These are phyloP conservation scores for Nicator chloris DNA, from an alignment of 2,113 vertebrate genomes.

Conservation along the genomic window DNA sequence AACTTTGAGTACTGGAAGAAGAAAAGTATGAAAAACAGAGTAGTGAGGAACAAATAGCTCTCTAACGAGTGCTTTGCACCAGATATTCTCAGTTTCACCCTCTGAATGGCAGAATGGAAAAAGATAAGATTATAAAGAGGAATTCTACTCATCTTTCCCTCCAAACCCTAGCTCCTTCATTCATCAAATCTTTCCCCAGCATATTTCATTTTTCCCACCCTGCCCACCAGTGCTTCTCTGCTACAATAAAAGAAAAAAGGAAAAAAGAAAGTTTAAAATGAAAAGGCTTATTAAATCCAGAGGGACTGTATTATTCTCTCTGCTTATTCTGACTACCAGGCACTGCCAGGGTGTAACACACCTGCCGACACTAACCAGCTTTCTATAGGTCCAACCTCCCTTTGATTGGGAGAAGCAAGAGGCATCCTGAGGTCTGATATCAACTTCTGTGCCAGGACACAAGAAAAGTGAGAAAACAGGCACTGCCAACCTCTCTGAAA, in stretches of 20 bases:
- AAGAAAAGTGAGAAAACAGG: not conserved
- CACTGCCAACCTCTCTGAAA: not conserved
- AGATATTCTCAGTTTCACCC: not conserved
- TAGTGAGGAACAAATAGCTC: not conserved
- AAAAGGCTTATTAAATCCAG: not conserved
- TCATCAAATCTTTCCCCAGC: not conserved
- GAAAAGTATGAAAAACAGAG: not conserved
- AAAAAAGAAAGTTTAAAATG: accelerated
- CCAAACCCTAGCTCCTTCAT: not conserved
- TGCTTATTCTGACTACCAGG: not conserved
- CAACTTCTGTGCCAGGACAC: not conserved
- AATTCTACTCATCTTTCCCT: not conserved
- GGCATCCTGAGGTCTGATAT: not conserved
- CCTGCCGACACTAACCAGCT: not conserved
- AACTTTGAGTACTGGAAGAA: not conserved
- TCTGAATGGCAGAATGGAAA: not conserved
- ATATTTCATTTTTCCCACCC: not conserved
- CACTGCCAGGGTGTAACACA: not conserved
- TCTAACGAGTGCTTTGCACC: not conserved
- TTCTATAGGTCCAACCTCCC: not conserved
- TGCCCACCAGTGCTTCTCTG: too few species aligned
- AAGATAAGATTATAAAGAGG: not conserved
- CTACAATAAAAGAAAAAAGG: not conserved
- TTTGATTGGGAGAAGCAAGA: not conserved
- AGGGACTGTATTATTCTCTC: not conserved